Evolutionary conservation across 2,797 vertebrate genomes (phyloP).

Genomic region (Diglossa cyanea): DNA sequence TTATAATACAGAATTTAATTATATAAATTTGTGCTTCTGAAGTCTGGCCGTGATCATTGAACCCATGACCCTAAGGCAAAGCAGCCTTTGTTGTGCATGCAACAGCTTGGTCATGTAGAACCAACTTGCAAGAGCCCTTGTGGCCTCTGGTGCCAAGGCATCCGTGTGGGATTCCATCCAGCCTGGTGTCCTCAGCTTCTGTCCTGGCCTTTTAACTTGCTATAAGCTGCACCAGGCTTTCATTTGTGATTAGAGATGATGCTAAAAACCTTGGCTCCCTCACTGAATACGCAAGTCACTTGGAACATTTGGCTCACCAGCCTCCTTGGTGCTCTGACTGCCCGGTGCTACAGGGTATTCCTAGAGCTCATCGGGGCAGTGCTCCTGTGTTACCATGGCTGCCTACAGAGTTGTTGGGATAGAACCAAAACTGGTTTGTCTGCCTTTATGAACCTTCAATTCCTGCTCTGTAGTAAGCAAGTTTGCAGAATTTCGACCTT

Average conservation of each 20-base stretch:
- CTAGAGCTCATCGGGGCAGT: background rate
- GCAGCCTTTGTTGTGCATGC: background rate
- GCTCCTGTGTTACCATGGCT: background rate
- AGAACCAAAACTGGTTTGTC: background rate
- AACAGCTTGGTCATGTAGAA: background rate
- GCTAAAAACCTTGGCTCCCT: background rate
- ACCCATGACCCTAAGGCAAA: background rate
- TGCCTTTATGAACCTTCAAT: background rate
- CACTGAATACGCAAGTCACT: background rate
- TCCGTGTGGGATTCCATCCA: background rate
- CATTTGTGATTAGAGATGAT: background rate
- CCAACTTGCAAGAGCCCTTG: background rate
- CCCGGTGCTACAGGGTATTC: fast-evolving
- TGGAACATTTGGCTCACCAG: background rate
- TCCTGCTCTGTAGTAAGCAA: fast-evolving
- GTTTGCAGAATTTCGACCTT: background rate
- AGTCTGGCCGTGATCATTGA: background rate
- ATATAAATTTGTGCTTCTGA: background rate
- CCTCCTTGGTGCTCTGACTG: background rate
- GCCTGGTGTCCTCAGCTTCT: background rate
- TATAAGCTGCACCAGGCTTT: background rate
- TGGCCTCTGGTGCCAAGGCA: background rate
- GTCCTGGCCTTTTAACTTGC: background rate
- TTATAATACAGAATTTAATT: background rate
- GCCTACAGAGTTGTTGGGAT: background rate